Conservation (phyloP, 92 coral and sea anemone genomes). For the Siderastrea siderea region DNA sequence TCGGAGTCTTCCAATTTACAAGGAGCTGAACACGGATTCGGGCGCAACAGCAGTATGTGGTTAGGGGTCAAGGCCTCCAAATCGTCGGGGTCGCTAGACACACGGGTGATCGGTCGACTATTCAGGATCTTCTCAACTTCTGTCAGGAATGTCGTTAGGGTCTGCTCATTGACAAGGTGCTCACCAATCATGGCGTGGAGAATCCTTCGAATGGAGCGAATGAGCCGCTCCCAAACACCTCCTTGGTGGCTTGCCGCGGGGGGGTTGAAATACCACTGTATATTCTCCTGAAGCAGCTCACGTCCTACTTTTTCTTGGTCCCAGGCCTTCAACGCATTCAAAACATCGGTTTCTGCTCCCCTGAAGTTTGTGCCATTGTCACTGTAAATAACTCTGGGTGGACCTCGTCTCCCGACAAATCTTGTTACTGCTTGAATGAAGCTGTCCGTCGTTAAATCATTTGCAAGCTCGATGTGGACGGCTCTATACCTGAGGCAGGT, state of each 20-base stretch:
- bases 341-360: conserved; percentile 70
- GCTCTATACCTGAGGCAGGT: conserved; percentile 73
- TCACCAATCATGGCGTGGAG: conserved; percentile 65
- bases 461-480: conserved; percentile 67
- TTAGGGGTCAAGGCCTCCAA: conserved; percentile 65
- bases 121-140: conserved; percentile 75
- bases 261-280: conserved; percentile 69
- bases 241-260: conserved; percentile 82
- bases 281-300: conserved; percentile 31
- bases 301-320: conserved; percentile 60
- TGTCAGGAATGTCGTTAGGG: conserved; percentile 54
- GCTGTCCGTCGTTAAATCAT: conserved; percentile 69
- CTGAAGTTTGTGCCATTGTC: conserved; percentile 76
- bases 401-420: conserved; percentile 72
- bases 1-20: conserved; percentile 28
- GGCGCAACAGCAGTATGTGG: conserved; percentile 49
- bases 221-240: conserved; percentile 75
- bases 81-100: conserved; percentile 62
- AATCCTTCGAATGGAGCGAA: conserved; percentile 61
- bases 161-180: conserved; percentile 58
- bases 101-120: conserved; percentile 68
- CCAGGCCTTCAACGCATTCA: conserved; percentile 65
- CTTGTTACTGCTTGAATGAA: conserved; percentile 70
- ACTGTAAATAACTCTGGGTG: conserved; percentile 73
- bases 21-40: conserved; percentile 40